Evolutionary conservation across 2,888 invertebrate species (phyloP), one percentile per base, ranked within the genome.

Genomic region (Apodemia hepburni): DNA sequence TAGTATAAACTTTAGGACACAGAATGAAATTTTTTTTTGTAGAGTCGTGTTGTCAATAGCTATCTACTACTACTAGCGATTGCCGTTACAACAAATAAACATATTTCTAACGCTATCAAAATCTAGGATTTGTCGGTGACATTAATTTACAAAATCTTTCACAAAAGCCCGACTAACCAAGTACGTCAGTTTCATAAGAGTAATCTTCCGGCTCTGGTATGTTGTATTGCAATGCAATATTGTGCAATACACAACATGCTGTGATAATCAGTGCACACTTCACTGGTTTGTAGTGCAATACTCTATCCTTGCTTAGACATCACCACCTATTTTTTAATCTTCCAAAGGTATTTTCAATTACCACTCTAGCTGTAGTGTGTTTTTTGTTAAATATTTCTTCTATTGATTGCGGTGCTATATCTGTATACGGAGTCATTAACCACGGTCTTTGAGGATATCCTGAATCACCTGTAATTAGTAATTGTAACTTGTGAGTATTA

Each of bases 251-350:
- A 17, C 47, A 47, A 47, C 47, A 47, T 47, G 47, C 47, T 47
- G 47, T n/a, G 17, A 47, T 18, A 49, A 18, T 49, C 9, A 18
- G 17, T 8, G 49, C 49, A 49, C 49, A 49, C 49, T 18, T 49
- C 1, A 9, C 18, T 3, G 49, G 18, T 18, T 49, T n/a, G 18
- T 49, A 49, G 18, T 49, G 17, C 17, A 49, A 49, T 49, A 17
- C 17, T 11, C 18, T 49, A 18, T 49, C 29, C 17, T 60, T 60
- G 27, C 22, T 29, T 17, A 60, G n/a, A n/a, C 60, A 60, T 4
- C 60, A 18, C 60, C 49, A 60, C 12, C 60, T 47, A 27, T 60
- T 60, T 49, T 60, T 60, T 17, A 60, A n/a, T 8, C 42, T 22
- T 17, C 49, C 47, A 49, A 60, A 60, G 11, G 49, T 49, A n/a